Conservation (phyloP, 2,113 vertebrate species). For the Vicugna pacos region DNA sequence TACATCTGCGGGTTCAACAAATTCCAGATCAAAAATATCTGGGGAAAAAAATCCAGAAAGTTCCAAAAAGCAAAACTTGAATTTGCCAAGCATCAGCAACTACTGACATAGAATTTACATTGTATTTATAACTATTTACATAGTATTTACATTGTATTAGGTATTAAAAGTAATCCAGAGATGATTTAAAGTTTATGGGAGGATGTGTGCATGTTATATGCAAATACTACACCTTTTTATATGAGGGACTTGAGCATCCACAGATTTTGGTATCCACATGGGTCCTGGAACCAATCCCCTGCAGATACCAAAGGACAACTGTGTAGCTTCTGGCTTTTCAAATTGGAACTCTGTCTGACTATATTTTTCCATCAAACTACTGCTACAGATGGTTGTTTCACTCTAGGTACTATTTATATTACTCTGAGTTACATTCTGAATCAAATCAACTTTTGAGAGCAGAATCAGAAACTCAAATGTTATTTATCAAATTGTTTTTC, state of each 20-base stretch:
- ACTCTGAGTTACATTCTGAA: not conserved
- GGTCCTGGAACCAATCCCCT: too few species aligned
- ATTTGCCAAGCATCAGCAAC: not conserved
- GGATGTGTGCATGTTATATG: not conserved
- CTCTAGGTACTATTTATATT: not conserved
- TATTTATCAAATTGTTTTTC: not conserved
- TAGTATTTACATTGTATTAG: not conserved
- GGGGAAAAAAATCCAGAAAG: not conserved
- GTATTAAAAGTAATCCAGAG: not conserved
- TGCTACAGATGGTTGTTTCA: not conserved
- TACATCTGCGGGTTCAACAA: not conserved
- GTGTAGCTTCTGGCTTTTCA: not conserved
- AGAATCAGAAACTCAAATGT: not conserved
- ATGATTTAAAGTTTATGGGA: not conserved
- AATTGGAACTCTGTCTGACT: not conserved
- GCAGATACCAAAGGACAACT: not conserved
- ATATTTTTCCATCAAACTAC: not conserved
- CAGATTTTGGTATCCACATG: not conserved
- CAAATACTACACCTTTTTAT: not conserved
- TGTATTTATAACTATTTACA: not conserved
- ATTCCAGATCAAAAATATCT: not conserved
- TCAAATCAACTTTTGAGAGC: not conserved
- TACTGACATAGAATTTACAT: not conserved
- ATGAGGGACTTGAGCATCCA: not conserved
- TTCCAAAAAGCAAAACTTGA: not conserved